Base-by-base conservation (phyloP, 2,888 invertebrate species). In the Parnassius apollo region DNA sequence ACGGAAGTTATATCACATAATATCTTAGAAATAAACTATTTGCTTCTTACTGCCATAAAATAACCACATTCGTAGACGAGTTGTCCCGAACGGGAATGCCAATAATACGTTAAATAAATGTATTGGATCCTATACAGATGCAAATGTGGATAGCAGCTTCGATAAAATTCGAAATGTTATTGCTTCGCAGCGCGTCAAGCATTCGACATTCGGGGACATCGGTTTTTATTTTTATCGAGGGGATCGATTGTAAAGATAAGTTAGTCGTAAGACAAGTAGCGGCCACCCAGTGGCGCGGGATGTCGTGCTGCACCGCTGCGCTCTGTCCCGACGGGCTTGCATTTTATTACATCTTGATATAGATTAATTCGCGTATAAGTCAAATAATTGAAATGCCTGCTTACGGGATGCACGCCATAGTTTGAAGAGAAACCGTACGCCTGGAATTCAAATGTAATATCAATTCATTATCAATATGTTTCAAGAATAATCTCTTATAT, bases 231-330 rank as follows among this genome's bases (percentile, higher is more conserved):
- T 89, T 89, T 89, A 90, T 90, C 89, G 83, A 75, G 76, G 82
- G 88, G 86, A 89, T 90, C 89, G 91, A 91, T 90, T 86, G 85
- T 88, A 81, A 85, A 91, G 91, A 91, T 91, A 91, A 89, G 85
- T 87, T 83, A 81, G 83, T 86, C 88, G 89, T 89, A 91, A 91
- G 90, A 91, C 91, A 83, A 89, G 91, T 89, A 91, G 91, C 88
- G 91, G 82, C 91, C 91, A 91, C 91, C 90, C 84, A 82, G 79
- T 73, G 73, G 72, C 70, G 69, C 71, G 74, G 74, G 72, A 71
- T 73, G 71, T 35, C 48, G 61, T 48, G 62, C 58, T 13, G 49
- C 49, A 49, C 64, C 53, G 69, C 72, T 64, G 69, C 62, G 9
- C 71, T 72, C 63, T 72, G 72, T 74, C 77, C 77, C 76, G 78